Evolutionary conservation across 2,888 invertebrate species (phyloP).

Genomic region (Scaptomyza polygonia): DNA sequence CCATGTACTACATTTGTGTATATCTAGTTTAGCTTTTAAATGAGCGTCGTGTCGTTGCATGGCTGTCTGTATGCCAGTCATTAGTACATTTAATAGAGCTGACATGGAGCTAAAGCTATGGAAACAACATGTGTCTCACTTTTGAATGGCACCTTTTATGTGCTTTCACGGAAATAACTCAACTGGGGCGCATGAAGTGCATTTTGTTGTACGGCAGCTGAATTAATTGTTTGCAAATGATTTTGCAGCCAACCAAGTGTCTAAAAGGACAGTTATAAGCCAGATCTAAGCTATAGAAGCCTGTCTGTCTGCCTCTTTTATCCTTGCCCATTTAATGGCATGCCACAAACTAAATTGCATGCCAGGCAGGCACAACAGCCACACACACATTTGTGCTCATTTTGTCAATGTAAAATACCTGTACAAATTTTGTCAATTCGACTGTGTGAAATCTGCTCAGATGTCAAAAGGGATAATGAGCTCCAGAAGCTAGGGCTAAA

Average conservation of each 20-base stretch:
- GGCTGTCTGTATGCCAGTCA: conserved; percentile 46
- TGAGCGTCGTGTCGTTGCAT: conserved; percentile 23
- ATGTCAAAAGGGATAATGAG: conserved; percentile 76
- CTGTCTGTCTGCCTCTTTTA: conserved; percentile 22
- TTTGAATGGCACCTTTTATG: conserved; percentile 41
- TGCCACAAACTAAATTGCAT: conserved; percentile 59
- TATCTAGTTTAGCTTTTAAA: conserved; percentile 32
- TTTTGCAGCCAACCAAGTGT: conserved; percentile 26
- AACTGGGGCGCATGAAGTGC: conserved; percentile 43
- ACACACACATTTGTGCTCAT: conserved; percentile 22
- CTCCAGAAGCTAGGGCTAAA: conserved; percentile 15
- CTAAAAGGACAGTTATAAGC: not conserved
- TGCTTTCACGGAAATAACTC: conserved; percentile 7
- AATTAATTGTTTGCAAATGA: conserved; percentile 65
- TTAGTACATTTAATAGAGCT: conserved; percentile 58
- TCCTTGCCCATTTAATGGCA: conserved; percentile 38
- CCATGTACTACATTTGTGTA: not conserved
- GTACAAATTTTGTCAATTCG: conserved; percentile 50
- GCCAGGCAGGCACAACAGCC: conserved; percentile 5
- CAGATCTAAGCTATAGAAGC: conserved; percentile 6
- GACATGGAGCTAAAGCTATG: conserved; percentile 30
- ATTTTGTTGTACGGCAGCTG: conserved; percentile 44
- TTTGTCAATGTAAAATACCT: conserved; percentile 46
- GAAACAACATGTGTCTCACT: conserved; percentile 29
- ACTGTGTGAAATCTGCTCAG: conserved; percentile 53